phyloP scores from a whole-genome alignment of 2,888 invertebrate genomes.

The Mechanitis mazaeus region DNA sequence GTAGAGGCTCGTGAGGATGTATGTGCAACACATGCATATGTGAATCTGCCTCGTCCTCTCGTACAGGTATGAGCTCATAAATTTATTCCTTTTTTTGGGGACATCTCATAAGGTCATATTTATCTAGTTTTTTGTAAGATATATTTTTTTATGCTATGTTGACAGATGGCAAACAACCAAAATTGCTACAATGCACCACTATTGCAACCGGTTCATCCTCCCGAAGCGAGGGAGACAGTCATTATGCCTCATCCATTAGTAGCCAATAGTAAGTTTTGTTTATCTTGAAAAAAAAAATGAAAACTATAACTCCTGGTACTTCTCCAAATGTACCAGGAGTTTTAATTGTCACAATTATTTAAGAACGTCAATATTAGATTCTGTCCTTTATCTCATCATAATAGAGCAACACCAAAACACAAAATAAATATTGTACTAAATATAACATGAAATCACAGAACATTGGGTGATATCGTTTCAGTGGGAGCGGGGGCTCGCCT shows the following conservation, averaged over 20 bases:
- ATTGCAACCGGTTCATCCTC: conserved; percentile 54
- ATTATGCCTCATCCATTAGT: conserved; percentile 51
- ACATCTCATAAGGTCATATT: too few relatives aligned
- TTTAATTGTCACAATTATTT: too few relatives aligned
- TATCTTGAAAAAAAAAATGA: too few relatives aligned
- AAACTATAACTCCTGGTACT: too few relatives aligned
- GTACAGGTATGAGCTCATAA: conserved; percentile 45
- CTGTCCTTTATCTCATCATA: too few relatives aligned
- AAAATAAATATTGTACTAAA: too few relatives aligned
- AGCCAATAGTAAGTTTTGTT: conserved; percentile 45
- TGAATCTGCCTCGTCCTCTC: conserved; percentile 57
- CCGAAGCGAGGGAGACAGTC: conserved; percentile 45
- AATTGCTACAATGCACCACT: conserved; percentile 66
- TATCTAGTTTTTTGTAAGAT: too few relatives aligned
- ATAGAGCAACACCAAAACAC: too few relatives aligned
- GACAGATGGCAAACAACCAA: conserved; percentile 59
- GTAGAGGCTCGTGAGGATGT: conserved; percentile 54
- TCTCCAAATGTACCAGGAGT: too few relatives aligned
- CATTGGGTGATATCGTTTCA: conserved; percentile 20
- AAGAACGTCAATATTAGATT: too few relatives aligned
- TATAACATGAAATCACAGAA: too few relatives aligned
- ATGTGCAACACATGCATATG: conserved; percentile 59
- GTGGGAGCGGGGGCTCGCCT: conserved; percentile 56
- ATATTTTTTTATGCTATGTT: not conserved
- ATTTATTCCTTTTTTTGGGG: too few relatives aligned